Evolutionary conservation across 2,888 invertebrate genomes (phyloP), one percentile per base, ranked within the genome.

Genomic region (Synergus laeviventris): DNA sequence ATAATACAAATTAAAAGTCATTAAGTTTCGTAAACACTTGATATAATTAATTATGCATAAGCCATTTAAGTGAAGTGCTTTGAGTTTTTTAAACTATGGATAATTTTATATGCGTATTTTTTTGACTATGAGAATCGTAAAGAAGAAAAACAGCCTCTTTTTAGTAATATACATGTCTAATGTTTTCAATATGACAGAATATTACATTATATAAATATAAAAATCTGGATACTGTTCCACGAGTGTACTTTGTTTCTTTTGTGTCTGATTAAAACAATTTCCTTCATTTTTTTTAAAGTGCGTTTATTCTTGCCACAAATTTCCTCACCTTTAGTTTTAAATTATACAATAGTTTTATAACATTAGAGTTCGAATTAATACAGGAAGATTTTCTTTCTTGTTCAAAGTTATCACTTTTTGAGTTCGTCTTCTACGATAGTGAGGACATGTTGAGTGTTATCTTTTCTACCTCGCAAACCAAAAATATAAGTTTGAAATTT

Each of bases 391-490:
- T 18, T 18, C 1, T 38, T 62, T 59, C 11, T 59, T 59, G 5
- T 1, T 11, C 11, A 11, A 21, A 18, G 38, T 62, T 31, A 31
- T 31, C 49, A 49, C 14, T 45, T 73, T 14, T 24, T 24, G 3
- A 56, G 16, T 16, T 76, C 62, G 59, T 83, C 79, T 45, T 79
- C 78, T 18, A 56, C 73, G 74, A 84, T 77, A 5, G 79, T 61
- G 84, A 94, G 88, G n/a, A 90, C 86, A 82, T 93, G 93, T 74
- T 94, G 94, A 2, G 91, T 91, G 24, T 92, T 79, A n/a, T 93
- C 93, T 49, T 86, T 84, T 74, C 92, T 91, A 0, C 93, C 94
- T 24, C 70, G 31, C 74, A 94, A 86, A 0, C 94, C 94, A 91
- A 93, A 94, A 11, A 94, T 86, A 84, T 91, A 94, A 61, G 89